Evolutionary conservation across 2,888 invertebrate genomes (phyloP).

Genomic region (Leucophenga maculata): DNA sequence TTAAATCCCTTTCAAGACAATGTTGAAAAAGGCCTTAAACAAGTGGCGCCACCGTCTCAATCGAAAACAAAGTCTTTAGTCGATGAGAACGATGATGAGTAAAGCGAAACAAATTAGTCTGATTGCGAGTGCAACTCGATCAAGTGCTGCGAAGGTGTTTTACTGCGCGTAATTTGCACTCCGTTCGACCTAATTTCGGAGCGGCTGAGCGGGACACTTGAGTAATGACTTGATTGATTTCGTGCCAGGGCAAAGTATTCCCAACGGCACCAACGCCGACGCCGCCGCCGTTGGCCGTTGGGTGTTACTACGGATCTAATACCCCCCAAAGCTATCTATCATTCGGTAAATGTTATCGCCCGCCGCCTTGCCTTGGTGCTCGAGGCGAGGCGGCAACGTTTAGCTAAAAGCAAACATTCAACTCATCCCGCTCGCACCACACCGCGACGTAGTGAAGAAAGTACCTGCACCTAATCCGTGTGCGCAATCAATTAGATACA

Average conservation of each 20-base stretch:
- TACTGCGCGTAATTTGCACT: constrained; percentile 18
- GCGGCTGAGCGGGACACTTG: constrained; percentile 40
- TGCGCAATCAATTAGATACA: constrained; percentile 60
- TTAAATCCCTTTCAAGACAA: too few species aligned
- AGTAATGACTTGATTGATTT: constrained; percentile 57
- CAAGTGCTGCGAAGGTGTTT: not conserved
- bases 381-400: constrained; percentile 24
- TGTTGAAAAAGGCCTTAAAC: constrained; percentile 17
- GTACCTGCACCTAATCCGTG: constrained; percentile 46
- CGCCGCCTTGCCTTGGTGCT: constrained; percentile 15
- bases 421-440: not conserved
- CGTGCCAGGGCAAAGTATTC: constrained; percentile 7
- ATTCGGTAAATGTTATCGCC: constrained; percentile 47
- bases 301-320: constrained; percentile 7
- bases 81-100: constrained; percentile 21
- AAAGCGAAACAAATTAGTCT: constrained; percentile 46
- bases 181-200: constrained; percentile 20
- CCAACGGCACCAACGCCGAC: constrained; percentile 37
- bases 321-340: constrained; percentile 47
- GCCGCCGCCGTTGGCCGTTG: constrained; percentile 27
- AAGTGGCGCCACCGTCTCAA: constrained; percentile 46
- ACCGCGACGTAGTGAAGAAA: not conserved
- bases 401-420: constrained; percentile 17
- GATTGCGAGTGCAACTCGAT: constrained; percentile 47
- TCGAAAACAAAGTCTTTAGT: constrained; percentile 5